Percentiles rank a stretch among this genome's conserved stretches.
Conservation (phyloP, 2,888 invertebrate genomes). For the Thecocarcelia acutangulata region DNA sequence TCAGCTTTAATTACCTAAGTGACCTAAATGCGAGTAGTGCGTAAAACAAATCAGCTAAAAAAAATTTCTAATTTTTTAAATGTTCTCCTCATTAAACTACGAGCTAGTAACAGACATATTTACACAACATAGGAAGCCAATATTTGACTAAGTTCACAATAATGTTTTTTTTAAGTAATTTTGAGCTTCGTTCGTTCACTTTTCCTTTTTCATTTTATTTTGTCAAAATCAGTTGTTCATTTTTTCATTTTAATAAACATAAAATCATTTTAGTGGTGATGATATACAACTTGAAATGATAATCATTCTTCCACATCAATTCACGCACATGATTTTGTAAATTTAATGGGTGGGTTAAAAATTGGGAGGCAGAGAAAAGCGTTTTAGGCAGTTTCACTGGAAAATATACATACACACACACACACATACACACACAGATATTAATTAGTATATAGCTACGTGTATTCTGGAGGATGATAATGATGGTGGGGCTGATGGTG, state of each 20-base stretch:
- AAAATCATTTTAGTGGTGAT: conserved; percentile 51
- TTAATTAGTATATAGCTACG: conserved; percentile 38
- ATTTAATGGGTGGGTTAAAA: neutral
- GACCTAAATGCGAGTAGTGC: too few relatives aligned
- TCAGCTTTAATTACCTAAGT: too few relatives aligned
- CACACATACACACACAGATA: neutral
- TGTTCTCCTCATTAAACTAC: too few relatives aligned
- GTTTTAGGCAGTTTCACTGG: neutral
- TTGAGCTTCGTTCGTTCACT: conserved; percentile 8
- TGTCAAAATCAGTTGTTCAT: conserved; percentile 1
- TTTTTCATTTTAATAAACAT: conserved; percentile 31
- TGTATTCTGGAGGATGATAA: neutral
- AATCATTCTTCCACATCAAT: conserved; percentile 79
- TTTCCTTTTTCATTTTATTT: conserved; percentile 9
- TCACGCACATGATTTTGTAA: conserved; percentile 68
- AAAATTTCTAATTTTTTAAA: too few relatives aligned
- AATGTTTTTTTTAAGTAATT: conserved; percentile 4
- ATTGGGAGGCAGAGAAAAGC: neutral
- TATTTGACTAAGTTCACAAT: conserved; percentile 18
- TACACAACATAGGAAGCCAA: too few relatives aligned
- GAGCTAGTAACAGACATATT: too few relatives aligned
- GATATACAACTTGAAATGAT: conserved; percentile 70
- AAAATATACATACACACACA: neutral
- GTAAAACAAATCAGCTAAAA: too few relatives aligned
- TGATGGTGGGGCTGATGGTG: neutral